These are phyloP conservation scores for Parus major DNA, from an alignment of 2,113 vertebrate species.

Conservation along the genomic window DNA sequence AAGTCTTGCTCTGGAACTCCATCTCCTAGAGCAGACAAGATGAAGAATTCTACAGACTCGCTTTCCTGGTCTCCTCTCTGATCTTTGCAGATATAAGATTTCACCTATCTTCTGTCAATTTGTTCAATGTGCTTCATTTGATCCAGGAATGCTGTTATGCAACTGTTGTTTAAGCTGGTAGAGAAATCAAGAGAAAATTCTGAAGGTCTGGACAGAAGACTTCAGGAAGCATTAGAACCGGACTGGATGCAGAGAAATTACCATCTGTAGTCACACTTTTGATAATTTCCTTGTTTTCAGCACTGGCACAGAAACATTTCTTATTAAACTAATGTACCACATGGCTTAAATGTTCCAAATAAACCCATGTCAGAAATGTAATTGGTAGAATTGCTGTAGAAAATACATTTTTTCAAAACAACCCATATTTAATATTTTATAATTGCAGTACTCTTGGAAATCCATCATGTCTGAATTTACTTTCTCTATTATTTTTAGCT, in stretches of 20 bases:
- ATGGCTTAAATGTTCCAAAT: background rate
- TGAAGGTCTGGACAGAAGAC: background rate
- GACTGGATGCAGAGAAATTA: background rate
- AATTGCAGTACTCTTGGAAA: background rate
- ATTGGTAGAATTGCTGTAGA: background rate
- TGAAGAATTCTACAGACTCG: background rate
- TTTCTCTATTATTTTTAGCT: background rate
- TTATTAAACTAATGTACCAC: background rate
- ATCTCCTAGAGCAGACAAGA: background rate
- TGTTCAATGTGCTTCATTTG: background rate
- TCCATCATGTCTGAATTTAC: background rate
- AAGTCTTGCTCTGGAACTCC: background rate
- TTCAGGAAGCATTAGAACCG: background rate
- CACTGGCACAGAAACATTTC: background rate
- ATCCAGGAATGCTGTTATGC: background rate
- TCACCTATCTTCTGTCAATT: background rate
- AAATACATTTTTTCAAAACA: background rate
- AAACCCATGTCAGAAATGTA: background rate
- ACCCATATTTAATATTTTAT: background rate
- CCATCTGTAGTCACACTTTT: background rate
- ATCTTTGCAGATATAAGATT: background rate
- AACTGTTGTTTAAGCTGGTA: background rate
- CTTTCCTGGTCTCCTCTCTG: background rate
- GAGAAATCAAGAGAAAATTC: background rate
- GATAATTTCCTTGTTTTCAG: background rate